A percentile compares a stretch with the other conserved stretches of the same genome.
phyloP scores from a whole-genome alignment of 2,888 invertebrate species.

The Pollenia amentaria region DNA sequence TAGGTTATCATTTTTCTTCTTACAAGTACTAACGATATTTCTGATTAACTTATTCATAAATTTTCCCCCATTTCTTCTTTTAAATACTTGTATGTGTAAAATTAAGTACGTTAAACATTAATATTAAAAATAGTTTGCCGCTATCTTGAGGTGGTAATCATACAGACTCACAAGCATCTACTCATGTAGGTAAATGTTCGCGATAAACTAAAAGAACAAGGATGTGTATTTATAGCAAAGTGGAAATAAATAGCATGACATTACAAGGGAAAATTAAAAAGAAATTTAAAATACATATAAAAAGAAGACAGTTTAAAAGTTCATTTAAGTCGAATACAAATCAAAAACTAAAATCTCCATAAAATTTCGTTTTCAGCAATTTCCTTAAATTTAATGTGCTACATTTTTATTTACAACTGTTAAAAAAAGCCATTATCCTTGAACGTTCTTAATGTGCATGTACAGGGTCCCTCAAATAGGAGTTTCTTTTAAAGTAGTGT shows the following conservation, averaged over 20 bases:
- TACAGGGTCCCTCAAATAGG: not conserved
- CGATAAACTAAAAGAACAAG: not conserved
- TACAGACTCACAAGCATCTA: not conserved
- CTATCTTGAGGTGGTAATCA: conserved; percentile 25
- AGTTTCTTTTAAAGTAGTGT: too few species aligned
- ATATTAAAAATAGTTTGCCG: conserved; percentile 38
- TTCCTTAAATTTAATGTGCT: conserved; percentile 7
- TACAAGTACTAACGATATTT: not conserved
- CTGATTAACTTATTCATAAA: conserved; percentile 39
- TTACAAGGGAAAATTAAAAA: not conserved
- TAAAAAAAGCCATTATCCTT: conserved; percentile 17
- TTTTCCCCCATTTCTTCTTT: not conserved
- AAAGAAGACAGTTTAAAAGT: too few species aligned
- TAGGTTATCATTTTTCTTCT: not conserved
- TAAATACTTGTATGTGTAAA: not conserved
- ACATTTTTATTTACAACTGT: not conserved
- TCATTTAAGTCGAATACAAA: too few species aligned
- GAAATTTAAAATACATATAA: not conserved
- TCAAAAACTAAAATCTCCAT: too few species aligned
- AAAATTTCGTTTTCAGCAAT: not conserved
- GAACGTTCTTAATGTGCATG: conserved; percentile 20
- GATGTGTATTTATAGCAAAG: conserved; percentile 1
- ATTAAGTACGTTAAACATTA: conserved; percentile 1
- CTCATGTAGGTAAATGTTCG: not conserved
- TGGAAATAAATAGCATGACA: conserved; percentile 7